Evolutionary conservation across 1,140 invertebrate species (phyloP).

Genomic region (Hyles euphorbiae): DNA sequence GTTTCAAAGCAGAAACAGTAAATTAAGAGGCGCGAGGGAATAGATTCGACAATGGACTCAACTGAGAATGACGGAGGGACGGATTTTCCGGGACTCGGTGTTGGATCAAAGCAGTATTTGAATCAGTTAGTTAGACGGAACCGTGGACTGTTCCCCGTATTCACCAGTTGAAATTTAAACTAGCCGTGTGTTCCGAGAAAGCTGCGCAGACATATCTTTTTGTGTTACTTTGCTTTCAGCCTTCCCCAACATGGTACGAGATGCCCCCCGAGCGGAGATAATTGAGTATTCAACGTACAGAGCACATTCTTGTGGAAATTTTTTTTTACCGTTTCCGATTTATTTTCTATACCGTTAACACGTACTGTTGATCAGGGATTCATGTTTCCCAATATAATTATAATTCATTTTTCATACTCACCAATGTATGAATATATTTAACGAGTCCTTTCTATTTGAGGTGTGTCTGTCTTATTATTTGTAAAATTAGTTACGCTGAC

Average conservation of each 20-base stretch:
- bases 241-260: slow-evolving; percentile 32
- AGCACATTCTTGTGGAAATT: too few species aligned
- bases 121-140: slow-evolving; percentile 59
- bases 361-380: too few species aligned
- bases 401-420: too few species aligned
- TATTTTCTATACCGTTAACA: too few species aligned
- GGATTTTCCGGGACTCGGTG: slow-evolving; percentile 12
- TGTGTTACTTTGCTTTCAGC: slow-evolving; percentile 31
- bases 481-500: neutral
- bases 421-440: too few species aligned
- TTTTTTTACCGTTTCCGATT: too few species aligned
- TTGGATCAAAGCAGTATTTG: slow-evolving; percentile 55
- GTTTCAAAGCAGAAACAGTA: slow-evolving; percentile 15
- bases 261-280: slow-evolving; percentile 18
- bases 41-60: slow-evolving; percentile 7
- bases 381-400: too few species aligned
- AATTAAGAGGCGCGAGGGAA: slow-evolving; percentile 3
- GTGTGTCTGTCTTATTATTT: neutral
- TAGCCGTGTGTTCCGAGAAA: slow-evolving; percentile 46
- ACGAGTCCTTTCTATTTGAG: neutral
- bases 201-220: slow-evolving; percentile 17
- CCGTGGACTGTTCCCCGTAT: slow-evolving; percentile 45
- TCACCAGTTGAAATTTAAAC: slow-evolving; percentile 61
- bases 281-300: slow-evolving; percentile 12
- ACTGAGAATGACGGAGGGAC: slow-evolving; percentile 6